phyloP scores from a whole-genome alignment of 2,797 vertebrate species.

The Cyclura pinguis region DNA sequence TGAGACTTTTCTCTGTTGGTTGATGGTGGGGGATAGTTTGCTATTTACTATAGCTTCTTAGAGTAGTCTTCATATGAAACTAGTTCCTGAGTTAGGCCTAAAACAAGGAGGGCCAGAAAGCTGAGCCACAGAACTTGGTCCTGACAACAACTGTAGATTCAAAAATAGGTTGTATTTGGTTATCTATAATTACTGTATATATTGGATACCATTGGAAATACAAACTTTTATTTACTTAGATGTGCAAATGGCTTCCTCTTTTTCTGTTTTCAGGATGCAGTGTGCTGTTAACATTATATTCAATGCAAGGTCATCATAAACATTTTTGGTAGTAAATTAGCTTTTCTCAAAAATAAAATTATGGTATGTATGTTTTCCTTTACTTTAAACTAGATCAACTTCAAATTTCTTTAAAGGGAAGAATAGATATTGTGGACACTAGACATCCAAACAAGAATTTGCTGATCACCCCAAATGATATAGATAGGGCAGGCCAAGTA shows the following conservation, averaged over 20 bases:
- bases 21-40: neutral
- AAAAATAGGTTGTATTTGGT: neutral
- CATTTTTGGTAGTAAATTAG: slow-evolving; percentile 38
- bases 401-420: neutral
- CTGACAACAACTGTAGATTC: neutral
- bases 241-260: slow-evolving; percentile 43
- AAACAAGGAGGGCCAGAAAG: neutral
- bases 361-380: slow-evolving; percentile 44
- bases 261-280: neutral
- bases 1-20: neutral
- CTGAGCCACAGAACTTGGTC: neutral
- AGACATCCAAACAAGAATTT: neutral
- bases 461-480: neutral
- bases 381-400: neutral
- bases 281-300: slow-evolving; percentile 33
- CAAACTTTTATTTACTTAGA: neutral
- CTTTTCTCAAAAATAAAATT: slow-evolving; percentile 48
- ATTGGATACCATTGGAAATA: neutral
- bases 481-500: too few species aligned
- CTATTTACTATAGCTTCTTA: neutral
- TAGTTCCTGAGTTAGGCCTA: neutral
- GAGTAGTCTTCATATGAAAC: neutral
- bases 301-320: slow-evolving; percentile 2
- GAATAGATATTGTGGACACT: neutral
- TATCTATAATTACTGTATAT: neutral